Base-by-base conservation (phyloP, 2,113 vertebrate species). In the Calyptomena viridis region DNA sequence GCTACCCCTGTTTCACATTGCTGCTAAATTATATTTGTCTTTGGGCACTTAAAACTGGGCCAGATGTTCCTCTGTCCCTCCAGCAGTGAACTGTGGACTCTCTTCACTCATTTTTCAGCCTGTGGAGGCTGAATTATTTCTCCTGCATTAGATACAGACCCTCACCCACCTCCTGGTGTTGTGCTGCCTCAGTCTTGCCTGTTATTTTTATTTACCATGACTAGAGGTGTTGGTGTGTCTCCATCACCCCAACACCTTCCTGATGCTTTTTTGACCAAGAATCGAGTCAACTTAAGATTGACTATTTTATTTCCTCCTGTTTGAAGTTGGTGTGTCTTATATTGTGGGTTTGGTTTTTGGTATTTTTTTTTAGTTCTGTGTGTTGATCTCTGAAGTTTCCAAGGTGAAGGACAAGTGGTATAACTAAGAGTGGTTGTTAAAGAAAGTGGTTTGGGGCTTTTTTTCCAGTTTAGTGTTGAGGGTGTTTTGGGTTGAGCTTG, bases 171-270 rank as follows among this genome's bases (percentile, higher is more conserved):
- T 85, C 10, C 28, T 8, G 6, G 11, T 27, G 3, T n/a, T 66
- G 7, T 2, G 4, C 23, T 33, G 12, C 28, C 30, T 87, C 44
- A 31, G 18, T 40, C 6, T 58, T 58, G 27, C 12, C 35, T 64
- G 8, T 62, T 85, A 1, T 1, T 3, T 67, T 77, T 73, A 27
- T 9, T 58, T 64, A 8, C 4, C 1, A 0, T 33, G 16, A 6
- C 52, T n/a, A 3, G 12, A 12, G 39, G 2, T 37, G 22, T n/a
- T 74, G 71, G 19, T 69, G 14, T 68, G 31, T 94, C 37, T 47
- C 69, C 35, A 35, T 77, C 25, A 40, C 9, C 46, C 84, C 13
- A 3, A 59, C 59, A 4, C 7, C n/a, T 52, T 56, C 37, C 28
- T 1, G 5, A 8, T 64, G 35, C 35, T 68, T 9, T 12, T 17